Conservation (phyloP, 2,797 vertebrate genomes). For the Mycteria americana region DNA sequence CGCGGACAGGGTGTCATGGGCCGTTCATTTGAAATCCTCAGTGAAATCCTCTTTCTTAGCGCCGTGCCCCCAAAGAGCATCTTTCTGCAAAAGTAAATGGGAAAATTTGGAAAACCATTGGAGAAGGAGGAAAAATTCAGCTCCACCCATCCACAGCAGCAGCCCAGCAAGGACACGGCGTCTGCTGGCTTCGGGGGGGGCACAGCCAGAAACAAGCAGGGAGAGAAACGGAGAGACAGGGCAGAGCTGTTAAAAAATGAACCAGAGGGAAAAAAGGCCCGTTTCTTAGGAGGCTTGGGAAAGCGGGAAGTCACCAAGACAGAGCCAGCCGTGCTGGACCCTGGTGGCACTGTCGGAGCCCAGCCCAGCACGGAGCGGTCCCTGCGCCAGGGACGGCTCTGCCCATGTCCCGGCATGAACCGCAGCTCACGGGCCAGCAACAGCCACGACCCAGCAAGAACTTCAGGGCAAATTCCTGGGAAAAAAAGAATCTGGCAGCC, state of each 20-base stretch:
- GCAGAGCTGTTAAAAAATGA: not conserved
- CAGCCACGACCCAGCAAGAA: accelerated
- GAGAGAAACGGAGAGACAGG: not conserved
- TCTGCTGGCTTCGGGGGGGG: not conserved
- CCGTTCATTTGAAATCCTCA: not conserved
- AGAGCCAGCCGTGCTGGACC: accelerated
- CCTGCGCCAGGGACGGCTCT: not conserved
- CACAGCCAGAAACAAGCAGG: not conserved
- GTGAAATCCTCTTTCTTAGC: not conserved
- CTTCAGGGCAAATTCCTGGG: not conserved
- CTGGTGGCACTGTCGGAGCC: accelerated
- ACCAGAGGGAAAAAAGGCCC: not conserved
- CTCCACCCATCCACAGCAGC: not conserved
- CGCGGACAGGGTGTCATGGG: not conserved
- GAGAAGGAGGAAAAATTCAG: not conserved
- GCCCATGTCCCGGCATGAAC: accelerated
- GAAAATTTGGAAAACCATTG: not conserved
- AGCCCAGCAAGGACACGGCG: not conserved
- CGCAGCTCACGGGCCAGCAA: accelerated
- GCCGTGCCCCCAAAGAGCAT: not conserved
- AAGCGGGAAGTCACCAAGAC: not conserved
- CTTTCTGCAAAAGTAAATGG: not conserved
- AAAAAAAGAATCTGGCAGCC: not conserved
- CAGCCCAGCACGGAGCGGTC: not conserved
- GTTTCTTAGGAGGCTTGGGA: not conserved